Evolutionary conservation across 1,140 invertebrate genomes (phyloP).

Genomic region (Drosophila nebulosa): DNA sequence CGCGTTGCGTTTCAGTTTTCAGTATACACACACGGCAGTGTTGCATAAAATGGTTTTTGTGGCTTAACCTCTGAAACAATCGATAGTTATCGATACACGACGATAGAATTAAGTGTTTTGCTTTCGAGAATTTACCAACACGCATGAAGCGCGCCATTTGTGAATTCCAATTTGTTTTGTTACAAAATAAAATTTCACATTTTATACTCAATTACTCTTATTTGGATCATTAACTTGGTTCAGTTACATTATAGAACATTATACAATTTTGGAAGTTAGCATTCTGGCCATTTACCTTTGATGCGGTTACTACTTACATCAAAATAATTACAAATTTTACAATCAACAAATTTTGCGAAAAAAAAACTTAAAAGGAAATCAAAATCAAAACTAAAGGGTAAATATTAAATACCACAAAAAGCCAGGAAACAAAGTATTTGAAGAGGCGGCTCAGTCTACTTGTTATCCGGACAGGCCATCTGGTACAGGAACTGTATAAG

Average conservation of each 20-base stretch:
- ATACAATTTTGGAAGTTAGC: neutral
- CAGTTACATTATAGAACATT: neutral
- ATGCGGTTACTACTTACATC: neutral
- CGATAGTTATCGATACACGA: too few species aligned
- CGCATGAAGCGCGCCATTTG: neutral
- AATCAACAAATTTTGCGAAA: neutral
- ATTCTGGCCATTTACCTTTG: neutral
- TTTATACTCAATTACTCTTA: neutral
- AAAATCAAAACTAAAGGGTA: neutral
- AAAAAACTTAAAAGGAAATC: neutral
- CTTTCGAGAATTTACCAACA: neutral
- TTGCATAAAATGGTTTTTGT: too few species aligned
- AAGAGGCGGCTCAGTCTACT: slow-evolving; percentile 13
- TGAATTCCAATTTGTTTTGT: neutral
- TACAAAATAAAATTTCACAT: neutral
- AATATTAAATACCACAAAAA: neutral
- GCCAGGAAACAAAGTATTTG: neutral
- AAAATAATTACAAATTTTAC: neutral
- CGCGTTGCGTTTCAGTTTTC: neutral
- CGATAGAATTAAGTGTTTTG: too few species aligned
- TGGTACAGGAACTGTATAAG: slow-evolving; percentile 84
- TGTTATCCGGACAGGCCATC: slow-evolving; percentile 81
- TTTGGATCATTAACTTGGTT: neutral
- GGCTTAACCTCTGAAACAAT: too few species aligned
- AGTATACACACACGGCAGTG: neutral